Base-by-base conservation (phyloP, 1,140 invertebrate genomes). In the Drosophila insularis region DNA sequence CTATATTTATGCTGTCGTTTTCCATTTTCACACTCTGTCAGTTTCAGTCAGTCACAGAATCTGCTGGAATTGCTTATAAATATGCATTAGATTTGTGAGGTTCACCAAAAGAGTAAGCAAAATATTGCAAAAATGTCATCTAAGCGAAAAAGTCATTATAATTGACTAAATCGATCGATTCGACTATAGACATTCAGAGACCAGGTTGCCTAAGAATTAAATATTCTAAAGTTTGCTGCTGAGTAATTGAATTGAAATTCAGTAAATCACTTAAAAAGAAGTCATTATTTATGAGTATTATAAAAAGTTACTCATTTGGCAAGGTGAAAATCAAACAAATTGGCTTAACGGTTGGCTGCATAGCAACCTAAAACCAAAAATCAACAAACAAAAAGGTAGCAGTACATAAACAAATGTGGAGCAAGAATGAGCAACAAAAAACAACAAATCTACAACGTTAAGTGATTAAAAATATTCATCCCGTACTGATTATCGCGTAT, bases 11-110 rank as follows among this genome's bases (percentile, higher is more conserved):
- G 55, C 55, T 68, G 73, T 46, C 59, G 39, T 14, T 54, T 64
- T 35, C 50, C 78, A 80, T 74, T 56, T 85, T 86, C 65, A 86
- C 78, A 74, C 66, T 66, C 70, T 61, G 58, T 31, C 70, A 74
- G 73, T 17, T 68, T 74, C 35, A 14, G 58, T 31, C 70, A 74
- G 73, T n/a, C 68, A 68, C 35, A 23, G 21, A 14, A 46, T 53
- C 31, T 27, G 17, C 14, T 39, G 40, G 63, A 46, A 31, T 39
- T 60, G 43, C 79, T 86, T 50, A 86, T 86, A 71, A 86, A 86
- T 86, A 86, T 86, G 53, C 71, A 86, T 43, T 32, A 39, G 21
- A 31, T 31, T 31, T 37, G 5, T n/a, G 55, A 14, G 70, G 69
- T 60, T 74, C 17, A 14, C 43, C 54, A 75, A 35, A 69, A 76